A percentile compares a stretch with the other conserved stretches of the same genome.
These are phyloP conservation scores for Hymenochirus boettgeri DNA, from an alignment of 2,113 vertebrate species.

Conservation along the genomic window DNA sequence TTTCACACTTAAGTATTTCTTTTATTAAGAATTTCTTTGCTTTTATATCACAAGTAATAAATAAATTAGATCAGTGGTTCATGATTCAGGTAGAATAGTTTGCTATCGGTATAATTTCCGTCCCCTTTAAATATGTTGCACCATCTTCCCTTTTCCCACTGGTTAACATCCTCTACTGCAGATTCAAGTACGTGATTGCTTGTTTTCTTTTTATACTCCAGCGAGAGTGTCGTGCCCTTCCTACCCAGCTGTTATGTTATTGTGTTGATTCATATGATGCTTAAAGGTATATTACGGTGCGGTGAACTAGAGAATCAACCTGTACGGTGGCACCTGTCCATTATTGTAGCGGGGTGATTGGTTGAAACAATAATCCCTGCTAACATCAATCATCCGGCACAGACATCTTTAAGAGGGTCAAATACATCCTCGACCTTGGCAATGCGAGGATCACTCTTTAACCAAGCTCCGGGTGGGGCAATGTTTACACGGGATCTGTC, in stretches of 20 bases:
- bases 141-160: no score
- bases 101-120: no score
- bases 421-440: neutral
- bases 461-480: neutral
- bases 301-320: neutral
- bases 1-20: no score
- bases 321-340: neutral
- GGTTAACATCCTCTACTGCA: no score
- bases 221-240: no score
- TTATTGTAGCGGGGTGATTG: neutral
- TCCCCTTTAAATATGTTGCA: no score
- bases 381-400: neutral
- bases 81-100: no score
- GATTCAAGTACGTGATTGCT: no score
- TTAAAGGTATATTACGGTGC: conserved; percentile 3
- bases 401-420: neutral
- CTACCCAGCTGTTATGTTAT: neutral
- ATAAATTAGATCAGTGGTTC: no score
- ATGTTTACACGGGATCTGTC: neutral
- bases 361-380: neutral
- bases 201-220: no score
- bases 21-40: no score
- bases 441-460: neutral
- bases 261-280: neutral
- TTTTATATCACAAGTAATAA: no score